A percentile compares a stretch with the other conserved stretches of the same genome.
Evolutionary conservation across 1,140 invertebrate genomes (phyloP).

Genomic region (Thrips palmi): DNA sequence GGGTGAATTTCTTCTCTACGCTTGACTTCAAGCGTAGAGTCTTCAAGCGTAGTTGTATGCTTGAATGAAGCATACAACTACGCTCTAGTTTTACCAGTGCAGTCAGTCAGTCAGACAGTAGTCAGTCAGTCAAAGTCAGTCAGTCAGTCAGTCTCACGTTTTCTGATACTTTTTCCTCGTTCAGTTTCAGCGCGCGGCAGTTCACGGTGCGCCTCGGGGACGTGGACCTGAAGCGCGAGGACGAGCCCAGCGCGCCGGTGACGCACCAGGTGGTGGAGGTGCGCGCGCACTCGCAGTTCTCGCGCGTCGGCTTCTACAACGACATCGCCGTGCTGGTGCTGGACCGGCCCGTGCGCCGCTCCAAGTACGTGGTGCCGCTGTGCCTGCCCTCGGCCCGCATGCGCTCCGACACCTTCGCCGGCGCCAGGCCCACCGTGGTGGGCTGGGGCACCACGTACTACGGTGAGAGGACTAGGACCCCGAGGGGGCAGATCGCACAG

Average conservation of each 20-base stretch:
- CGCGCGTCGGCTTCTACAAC: constrained; percentile 73
- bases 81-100: no score
- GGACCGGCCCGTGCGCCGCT: constrained; percentile 48
- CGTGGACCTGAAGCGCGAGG: constrained; percentile 61
- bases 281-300: constrained; percentile 61
- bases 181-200: constrained; percentile 63
- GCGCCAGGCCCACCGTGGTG: constrained; percentile 61
- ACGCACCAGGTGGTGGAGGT: constrained; percentile 59
- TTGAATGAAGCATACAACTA: no score
- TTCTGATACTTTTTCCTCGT: constrained; percentile 10
- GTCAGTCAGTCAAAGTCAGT: constrained; percentile 11
- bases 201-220: constrained; percentile 78
- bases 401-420: constrained; percentile 39
- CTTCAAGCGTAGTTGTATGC: no score
- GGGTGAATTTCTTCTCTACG: no score
- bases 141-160: background rate
- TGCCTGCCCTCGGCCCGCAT: constrained; percentile 51
- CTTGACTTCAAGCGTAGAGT: no score
- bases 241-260: constrained; percentile 60
- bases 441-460: constrained; percentile 84
- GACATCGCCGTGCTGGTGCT: constrained; percentile 73
- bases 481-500: no score
- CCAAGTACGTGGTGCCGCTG: constrained; percentile 71
- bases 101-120: no score
- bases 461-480: constrained; percentile 26